These are phyloP conservation scores for Entomobrya multifasciata DNA, from an alignment of 2,888 invertebrate genomes.

Conservation along the genomic window DNA sequence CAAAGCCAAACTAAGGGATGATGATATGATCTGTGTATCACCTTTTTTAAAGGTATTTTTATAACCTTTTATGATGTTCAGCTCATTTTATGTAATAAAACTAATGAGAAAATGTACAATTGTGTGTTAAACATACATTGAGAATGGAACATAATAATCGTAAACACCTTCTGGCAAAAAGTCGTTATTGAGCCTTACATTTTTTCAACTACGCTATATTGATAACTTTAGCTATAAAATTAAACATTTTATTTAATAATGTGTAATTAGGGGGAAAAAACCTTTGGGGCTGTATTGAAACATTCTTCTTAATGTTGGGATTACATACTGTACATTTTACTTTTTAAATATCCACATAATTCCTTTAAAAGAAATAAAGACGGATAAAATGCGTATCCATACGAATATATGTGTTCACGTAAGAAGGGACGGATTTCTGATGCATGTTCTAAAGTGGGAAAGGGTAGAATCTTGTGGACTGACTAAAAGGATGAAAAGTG, in stretches of 20 bases:
- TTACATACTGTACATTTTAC: no score
- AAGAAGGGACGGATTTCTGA: constrained; percentile 1
- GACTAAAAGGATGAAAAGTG: constrained; percentile 45
- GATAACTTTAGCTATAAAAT: constrained; percentile 21
- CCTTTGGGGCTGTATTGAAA: no score
- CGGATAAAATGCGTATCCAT: not conserved
- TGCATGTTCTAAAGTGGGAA: not conserved
- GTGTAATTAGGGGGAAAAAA: not conserved
- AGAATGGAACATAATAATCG: not conserved
- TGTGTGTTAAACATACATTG: not conserved
- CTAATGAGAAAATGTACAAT: not conserved
- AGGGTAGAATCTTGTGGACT: not conserved
- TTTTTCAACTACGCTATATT: no score
- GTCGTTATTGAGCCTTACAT: no score
- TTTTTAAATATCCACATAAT: constrained; percentile 2
- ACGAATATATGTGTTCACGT: not conserved
- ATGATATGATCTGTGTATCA: no score
- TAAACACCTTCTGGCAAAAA: constrained; percentile 6
- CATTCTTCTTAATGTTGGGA: no score
- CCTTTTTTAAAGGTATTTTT: not conserved
- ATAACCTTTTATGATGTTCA: not conserved
- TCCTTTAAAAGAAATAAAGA: not conserved
- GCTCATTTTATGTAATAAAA: not conserved
- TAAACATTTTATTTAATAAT: not conserved
- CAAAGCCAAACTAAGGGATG: no score